phyloP scores from a whole-genome alignment of 2,797 vertebrate genomes.

The Tokudaia muenninki region DNA sequence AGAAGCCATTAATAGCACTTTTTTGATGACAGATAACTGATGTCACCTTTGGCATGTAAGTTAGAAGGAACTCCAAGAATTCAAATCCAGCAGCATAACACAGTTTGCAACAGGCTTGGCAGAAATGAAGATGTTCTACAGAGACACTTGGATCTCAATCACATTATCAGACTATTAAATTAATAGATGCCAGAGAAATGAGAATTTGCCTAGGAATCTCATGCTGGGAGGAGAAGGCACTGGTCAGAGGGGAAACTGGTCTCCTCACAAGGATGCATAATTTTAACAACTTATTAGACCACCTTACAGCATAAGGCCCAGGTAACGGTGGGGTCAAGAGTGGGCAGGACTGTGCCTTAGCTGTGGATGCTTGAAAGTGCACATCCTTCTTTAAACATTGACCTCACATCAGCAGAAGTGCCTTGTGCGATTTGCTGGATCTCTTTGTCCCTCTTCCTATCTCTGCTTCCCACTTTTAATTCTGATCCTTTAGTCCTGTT shows the following conservation, averaged over 20 bases:
- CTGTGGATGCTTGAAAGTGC: background rate
- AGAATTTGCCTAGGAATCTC: background rate
- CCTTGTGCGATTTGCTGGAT: background rate
- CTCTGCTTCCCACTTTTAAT: background rate
- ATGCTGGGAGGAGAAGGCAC: background rate
- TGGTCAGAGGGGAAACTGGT: background rate
- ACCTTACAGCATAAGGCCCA: background rate
- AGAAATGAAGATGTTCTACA: background rate
- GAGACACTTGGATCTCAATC: background rate
- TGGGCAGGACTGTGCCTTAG: background rate
- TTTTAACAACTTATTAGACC: background rate
- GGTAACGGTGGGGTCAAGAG: background rate
- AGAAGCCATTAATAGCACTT: slow-evolving; percentile 48
- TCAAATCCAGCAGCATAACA: slow-evolving; percentile 28
- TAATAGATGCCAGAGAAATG: background rate
- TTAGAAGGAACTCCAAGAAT: slow-evolving; percentile 57
- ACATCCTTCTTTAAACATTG: background rate
- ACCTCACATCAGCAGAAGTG: background rate
- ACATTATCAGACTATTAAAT: background rate
- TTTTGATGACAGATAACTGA: slow-evolving; percentile 63
- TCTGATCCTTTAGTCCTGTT: background rate
- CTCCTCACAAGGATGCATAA: background rate
- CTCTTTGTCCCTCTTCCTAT: background rate
- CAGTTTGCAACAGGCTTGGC: background rate
- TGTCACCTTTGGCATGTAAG: slow-evolving; percentile 60